Evolutionary conservation across 2,888 invertebrate genomes (phyloP), one percentile per base, ranked within the genome.

Genomic region (Helicoverpa assulta): DNA sequence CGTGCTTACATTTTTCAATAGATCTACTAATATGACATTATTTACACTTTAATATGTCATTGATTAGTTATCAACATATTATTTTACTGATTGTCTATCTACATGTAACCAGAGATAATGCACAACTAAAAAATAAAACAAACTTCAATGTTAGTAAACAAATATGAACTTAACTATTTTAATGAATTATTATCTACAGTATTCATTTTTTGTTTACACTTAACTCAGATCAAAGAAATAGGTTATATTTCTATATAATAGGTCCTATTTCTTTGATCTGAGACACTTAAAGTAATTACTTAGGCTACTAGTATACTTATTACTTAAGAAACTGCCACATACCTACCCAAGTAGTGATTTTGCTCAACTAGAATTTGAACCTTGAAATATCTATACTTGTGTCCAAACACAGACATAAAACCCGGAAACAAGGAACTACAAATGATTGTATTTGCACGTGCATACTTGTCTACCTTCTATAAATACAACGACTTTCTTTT

Each of bases 71-170:
- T 73, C 73, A 54, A 50, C 19, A 29, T 78, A 73, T 72, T 40
- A 56, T 19, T 47, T 2, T 37, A 4, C 40, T 43, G 60, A 47
- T 47, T 47, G n/a, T n/a, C n/a, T 47, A 47, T 47, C 63, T 40
- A 52, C 37, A 40, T 51, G 54, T 61, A 64, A 81, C 67, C 66
- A 61, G 70, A 68, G 79, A 81, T 84, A 82, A 79, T 68, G 56
- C 16, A 67, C 52, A 78, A 75, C 76, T 76, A 74, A 77, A 68
- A 82, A 60, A 78, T 77, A 69, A 76, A 76, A 76, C 70, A 76
- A 58, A 76, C 69, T 64, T 64, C 65, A 72, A 65, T 72, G 74
- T 80, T 72, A 64, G 70, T 58, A 70, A 71, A 69, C 73, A 78
- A 21, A 51, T 21, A 43, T 77, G 21, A 29, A 59, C 29, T 37